A percentile compares a stretch with the other conserved stretches of the same genome.
Conservation (phyloP, 2,113 vertebrate species). For the Orycteropus afer region DNA sequence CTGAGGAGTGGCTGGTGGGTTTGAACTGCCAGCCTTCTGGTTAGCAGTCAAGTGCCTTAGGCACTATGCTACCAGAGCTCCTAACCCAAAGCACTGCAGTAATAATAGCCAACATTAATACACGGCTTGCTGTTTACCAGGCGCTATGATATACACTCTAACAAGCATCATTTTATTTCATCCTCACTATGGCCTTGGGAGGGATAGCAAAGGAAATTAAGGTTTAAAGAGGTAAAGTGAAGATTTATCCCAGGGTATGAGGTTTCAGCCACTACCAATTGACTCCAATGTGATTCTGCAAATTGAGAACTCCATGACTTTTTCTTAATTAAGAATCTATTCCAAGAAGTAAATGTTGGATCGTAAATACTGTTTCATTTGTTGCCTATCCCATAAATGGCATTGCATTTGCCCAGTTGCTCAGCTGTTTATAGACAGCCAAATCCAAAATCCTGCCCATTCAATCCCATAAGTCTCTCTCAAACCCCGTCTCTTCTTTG, state of each 20-base stretch:
- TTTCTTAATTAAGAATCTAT: conserved; percentile 20
- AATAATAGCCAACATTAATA: neutral
- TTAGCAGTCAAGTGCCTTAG: neutral
- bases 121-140: neutral
- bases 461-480: neutral
- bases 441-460: neutral
- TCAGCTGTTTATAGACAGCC: neutral
- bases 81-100: no score
- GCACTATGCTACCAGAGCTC: neutral
- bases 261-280: neutral
- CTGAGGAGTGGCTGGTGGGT: neutral
- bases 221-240: conserved; percentile 14
- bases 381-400: neutral
- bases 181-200: conserved; percentile 38
- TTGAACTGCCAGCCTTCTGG: neutral
- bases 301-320: neutral
- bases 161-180: conserved; percentile 1
- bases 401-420: neutral
- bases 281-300: neutral
- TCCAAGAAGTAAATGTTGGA: conserved; percentile 39
- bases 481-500: neutral
- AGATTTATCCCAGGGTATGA: neutral
- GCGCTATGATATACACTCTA: neutral
- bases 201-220: conserved; percentile 14
- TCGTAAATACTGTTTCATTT: neutral